Evolutionary conservation across 2,113 vertebrate genomes (phyloP), one percentile per base, ranked within the genome.

Genomic region (Zapornia atra): DNA sequence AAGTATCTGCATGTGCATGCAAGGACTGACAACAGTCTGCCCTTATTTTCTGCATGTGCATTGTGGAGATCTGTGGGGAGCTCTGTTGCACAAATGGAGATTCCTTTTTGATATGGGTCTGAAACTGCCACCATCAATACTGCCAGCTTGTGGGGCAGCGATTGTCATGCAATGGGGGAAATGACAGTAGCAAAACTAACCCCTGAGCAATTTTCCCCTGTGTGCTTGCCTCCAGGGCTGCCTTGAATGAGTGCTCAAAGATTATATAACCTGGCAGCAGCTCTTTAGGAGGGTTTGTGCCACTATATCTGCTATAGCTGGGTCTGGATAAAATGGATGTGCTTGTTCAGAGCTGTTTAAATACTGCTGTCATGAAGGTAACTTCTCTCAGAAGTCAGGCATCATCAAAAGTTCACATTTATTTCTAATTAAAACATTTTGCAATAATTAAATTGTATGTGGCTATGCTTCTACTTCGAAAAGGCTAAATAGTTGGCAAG

Each of bases 401-500:
- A 68, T 71, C 56, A 94, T 72, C 54, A 72, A 31, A 94, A 90
- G 75, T 92, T 53, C 38, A 33, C 17, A 2, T 36, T 34, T 77
- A 86, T 95, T 84, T 36, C 85, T 92, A 90, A 95, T 82, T 80
- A 88, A 92, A 96, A 59, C 28, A 38, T 29, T 84, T 80, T 54
- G 12, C 31, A 82, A 36, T 87, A 91, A 95, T 71, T 93, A 77
- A 80, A 91, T 81, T 71, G 7, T 70, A 51, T 68, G 42, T 86
- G 76, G 20, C 65, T 90, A 64, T 96, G 64, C 66, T 95, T 82
- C 48, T 95, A 31, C 81, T 94, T 68, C 2, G 0, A 96, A 97
- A 93, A 97, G 92, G 64, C 69, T 70, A 91, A 92, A 95, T 66
- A 90, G 81, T 78, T 94, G 92, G 94, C 88, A 96, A 95, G 46